Evolutionary conservation across 2,797 vertebrate genomes (phyloP).

Genomic region (Sitta carolinensis): DNA sequence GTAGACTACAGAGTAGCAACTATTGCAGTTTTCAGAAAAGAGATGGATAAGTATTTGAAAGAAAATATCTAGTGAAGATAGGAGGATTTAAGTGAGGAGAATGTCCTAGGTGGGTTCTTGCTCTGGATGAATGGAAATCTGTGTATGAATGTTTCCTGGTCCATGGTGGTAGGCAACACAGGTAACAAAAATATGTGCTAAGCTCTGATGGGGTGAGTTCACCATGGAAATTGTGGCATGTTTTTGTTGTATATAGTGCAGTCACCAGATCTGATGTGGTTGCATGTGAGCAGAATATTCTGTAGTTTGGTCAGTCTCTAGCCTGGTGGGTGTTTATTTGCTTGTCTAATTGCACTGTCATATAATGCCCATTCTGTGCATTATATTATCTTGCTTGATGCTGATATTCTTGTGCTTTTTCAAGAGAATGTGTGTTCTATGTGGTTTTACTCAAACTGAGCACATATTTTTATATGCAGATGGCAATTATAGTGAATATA

Average conservation of each 20-base stretch:
- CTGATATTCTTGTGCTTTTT: not conserved
- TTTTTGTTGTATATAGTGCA: slow-evolving; percentile 17
- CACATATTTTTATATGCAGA: not conserved
- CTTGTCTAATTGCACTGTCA: not conserved
- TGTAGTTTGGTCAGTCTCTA: not conserved
- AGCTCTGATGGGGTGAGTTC: not conserved
- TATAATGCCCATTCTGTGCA: not conserved
- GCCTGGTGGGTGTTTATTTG: not conserved
- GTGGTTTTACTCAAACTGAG: not conserved
- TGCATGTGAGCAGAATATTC: not conserved
- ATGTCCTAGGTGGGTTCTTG: not conserved
- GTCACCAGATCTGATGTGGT: slow-evolving; percentile 72
- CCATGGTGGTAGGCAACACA: slow-evolving; percentile 59
- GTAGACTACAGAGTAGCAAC: not conserved
- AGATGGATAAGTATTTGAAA: not conserved
- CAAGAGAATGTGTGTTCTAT: not conserved
- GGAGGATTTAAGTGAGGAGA: not conserved
- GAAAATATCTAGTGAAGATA: not conserved
- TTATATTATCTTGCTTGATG: not conserved
- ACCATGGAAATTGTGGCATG: slow-evolving; percentile 44
- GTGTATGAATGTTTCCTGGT: slow-evolving; percentile 63
- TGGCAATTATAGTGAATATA: slow-evolving; percentile 29
- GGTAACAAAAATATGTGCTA: not conserved
- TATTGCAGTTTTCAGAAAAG: not conserved
- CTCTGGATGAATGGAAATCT: slow-evolving; percentile 45